Base-by-base conservation (phyloP, 2,113 vertebrate species). In the Solenodon paradoxus region DNA sequence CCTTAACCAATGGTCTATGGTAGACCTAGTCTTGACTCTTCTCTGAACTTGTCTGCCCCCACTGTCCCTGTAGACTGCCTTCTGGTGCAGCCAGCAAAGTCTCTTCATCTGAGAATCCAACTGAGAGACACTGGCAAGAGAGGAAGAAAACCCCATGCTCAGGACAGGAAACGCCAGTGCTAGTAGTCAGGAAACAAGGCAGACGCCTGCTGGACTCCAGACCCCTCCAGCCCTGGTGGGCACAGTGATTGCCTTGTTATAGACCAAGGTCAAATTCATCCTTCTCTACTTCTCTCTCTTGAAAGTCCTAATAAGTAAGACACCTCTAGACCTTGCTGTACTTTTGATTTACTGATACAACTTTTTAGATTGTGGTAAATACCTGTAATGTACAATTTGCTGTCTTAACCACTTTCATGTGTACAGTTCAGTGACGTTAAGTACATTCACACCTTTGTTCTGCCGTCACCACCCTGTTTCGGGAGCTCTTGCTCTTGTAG, bases 331-430 rank as follows among this genome's bases (percentile, higher is more conserved):
- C 26, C 55, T 4, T 68, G 49, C 42, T 92, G 3, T 72, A n/a
- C 28, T 66, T 77, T n/a, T 1, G 24, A 77, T 82, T 89, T 77
- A 55, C 11, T 77, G 28, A 64, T 35, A 69, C 49, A 64, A 57
- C 59, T 38, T 79, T 22, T 88, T 30, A 88, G 61, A 40, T 82
- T 51, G 8, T 82, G 75, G 3, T 85, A 63, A 69, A 79, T 85
- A 20, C 32, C n/a, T 32, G 20, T 86, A 63, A 38, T 7, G 51
- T 53, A 42, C 19, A 16, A 4, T 81, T 77, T 71, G 71, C 28
- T 9, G 1, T 80, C 47, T 7, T 64, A 69, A 51, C 30, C 53
- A 49, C 66, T 81, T 93, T 53, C 61, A 69, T 68, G 72, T 9
- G 5, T 68, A 9, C 13, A 38, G 24, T 38, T 45, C 42, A 38